Evolutionary conservation across 1,140 invertebrate species (phyloP).

Genomic region (Aphelenchoides fujianensis): DNA sequence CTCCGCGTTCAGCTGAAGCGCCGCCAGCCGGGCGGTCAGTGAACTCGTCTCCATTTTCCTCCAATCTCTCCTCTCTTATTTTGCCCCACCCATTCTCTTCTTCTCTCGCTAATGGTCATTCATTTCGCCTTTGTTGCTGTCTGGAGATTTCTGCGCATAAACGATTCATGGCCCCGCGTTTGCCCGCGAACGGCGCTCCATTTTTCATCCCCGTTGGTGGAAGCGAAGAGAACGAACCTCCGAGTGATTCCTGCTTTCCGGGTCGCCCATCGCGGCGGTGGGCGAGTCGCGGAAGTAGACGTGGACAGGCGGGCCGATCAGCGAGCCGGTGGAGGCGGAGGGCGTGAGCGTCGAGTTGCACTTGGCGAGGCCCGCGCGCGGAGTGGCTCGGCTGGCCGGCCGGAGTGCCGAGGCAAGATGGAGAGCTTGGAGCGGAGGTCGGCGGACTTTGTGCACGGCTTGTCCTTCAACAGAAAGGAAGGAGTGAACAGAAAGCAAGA

Average conservation of each 20-base stretch:
- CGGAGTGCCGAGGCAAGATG: slow-evolving; percentile 8
- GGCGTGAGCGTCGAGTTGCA: background rate
- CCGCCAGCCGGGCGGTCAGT: too few relatives aligned
- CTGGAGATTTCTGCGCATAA: too few relatives aligned
- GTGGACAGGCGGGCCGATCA: slow-evolving; percentile 18
- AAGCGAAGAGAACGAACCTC: slow-evolving; percentile 13
- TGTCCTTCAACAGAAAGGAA: background rate
- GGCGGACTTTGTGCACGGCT: background rate
- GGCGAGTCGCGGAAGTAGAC: slow-evolving; percentile 1
- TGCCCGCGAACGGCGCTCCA: background rate
- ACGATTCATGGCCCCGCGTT: too few relatives aligned
- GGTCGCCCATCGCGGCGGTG: slow-evolving; percentile 12
- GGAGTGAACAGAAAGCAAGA: background rate
- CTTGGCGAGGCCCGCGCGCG: slow-evolving; percentile 20
- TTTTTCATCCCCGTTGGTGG: too few relatives aligned
- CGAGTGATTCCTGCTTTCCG: slow-evolving; percentile 12
- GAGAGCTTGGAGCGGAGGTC: background rate
- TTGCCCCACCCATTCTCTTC: too few relatives aligned
- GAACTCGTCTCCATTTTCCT: too few relatives aligned
- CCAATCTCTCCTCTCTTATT: too few relatives aligned
- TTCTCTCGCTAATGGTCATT: too few relatives aligned
- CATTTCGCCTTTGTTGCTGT: too few relatives aligned
- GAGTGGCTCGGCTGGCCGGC: background rate
- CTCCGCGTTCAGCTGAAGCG: too few relatives aligned
- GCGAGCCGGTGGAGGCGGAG: slow-evolving; percentile 17